These are phyloP conservation scores for Drosophila auraria DNA, from an alignment of 1,140 invertebrate species.

Conservation along the genomic window DNA sequence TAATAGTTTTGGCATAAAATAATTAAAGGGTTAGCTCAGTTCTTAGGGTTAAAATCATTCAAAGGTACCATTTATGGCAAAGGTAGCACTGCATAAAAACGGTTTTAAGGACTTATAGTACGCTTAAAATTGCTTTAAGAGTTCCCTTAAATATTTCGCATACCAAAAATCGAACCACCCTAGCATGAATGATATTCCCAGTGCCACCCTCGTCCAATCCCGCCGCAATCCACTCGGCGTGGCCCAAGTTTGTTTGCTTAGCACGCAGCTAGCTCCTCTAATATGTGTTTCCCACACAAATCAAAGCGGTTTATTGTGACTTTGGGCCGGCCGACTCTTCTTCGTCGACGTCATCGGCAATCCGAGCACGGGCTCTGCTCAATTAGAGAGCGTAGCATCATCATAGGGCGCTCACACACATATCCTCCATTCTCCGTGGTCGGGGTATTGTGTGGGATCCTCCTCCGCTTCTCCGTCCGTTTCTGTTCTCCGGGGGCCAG, in stretches of 20 bases:
- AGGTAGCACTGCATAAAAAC: neutral
- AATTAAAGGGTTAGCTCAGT: neutral
- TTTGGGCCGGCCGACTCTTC: conserved; percentile 36
- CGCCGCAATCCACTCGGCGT: conserved; percentile 10
- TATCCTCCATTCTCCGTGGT: neutral
- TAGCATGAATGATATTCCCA: conserved; percentile 26
- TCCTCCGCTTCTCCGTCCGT: neutral
- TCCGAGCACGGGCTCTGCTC: conserved; percentile 75
- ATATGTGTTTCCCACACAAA: conserved; percentile 64
- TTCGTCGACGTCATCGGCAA: conserved; percentile 67
- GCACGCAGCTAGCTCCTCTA: conserved; percentile 40
- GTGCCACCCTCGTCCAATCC: neutral
- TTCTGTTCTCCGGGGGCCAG: conserved; percentile 37
- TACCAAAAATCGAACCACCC: neutral
- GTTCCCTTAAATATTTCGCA: neutral
- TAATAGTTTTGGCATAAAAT: neutral
- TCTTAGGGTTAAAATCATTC: neutral
- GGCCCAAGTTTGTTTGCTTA: conserved; percentile 59
- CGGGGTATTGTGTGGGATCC: conserved; percentile 5
- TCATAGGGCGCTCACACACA: conserved; percentile 9
- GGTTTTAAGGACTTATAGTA: neutral
- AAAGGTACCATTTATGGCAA: neutral
- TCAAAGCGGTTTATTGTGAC: conserved; percentile 73
- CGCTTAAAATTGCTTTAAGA: neutral
- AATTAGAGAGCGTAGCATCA: conserved; percentile 69